These are phyloP conservation scores for Galbula dea DNA, from an alignment of 2,113 vertebrate species.

Conservation along the genomic window DNA sequence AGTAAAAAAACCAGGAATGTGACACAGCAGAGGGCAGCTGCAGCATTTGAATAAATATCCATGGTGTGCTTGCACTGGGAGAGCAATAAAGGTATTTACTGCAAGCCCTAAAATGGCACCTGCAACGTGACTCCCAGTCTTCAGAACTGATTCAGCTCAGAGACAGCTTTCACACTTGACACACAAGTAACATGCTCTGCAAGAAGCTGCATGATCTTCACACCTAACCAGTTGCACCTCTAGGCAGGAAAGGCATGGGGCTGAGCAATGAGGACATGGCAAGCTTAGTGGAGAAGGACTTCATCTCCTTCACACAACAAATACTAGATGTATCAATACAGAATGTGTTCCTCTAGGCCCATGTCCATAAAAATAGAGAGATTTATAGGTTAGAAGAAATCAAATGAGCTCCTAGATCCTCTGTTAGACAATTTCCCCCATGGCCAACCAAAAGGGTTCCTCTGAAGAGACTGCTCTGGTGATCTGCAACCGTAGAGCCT, in stretches of 20 bases:
- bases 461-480: neutral
- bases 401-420: neutral
- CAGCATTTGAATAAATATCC: neutral
- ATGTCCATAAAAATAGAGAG: neutral
- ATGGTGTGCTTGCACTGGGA: neutral
- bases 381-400: neutral
- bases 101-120: conserved; percentile 18
- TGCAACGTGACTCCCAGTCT: neutral
- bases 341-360: neutral
- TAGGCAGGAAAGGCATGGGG: neutral
- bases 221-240: neutral
- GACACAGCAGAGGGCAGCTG: neutral
- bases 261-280: neutral
- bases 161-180: neutral
- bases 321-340: rapidly evolving
- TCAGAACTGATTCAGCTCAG: neutral
- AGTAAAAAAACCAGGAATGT: neutral
- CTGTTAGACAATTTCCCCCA: neutral
- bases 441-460: rapidly evolving
- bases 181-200: neutral
- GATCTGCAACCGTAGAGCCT: neutral
- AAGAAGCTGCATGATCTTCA: conserved; percentile 6
- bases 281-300: neutral
- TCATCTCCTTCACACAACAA: neutral
- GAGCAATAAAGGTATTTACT: conserved; percentile 6